A percentile compares a stretch with the other conserved stretches of the same genome.
Evolutionary conservation across 2,113 vertebrate species (phyloP).

Genomic region (Vulpes lagopus): DNA sequence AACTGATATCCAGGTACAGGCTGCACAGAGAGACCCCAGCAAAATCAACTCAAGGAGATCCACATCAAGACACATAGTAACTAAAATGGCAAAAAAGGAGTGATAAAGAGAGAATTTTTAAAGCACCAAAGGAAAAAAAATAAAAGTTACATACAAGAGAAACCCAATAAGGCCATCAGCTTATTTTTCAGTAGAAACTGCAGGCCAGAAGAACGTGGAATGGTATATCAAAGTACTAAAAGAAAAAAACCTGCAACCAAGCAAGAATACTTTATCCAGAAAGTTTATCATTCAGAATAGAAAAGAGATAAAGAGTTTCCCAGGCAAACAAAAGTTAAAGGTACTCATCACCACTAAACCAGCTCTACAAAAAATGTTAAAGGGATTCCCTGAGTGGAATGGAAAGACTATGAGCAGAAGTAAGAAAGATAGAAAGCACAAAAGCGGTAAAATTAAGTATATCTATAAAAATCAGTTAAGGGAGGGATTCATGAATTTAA

Average conservation of each 20-base stretch:
- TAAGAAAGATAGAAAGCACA: background rate
- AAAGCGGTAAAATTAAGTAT: background rate
- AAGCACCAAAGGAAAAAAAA: background rate
- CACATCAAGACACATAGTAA: background rate
- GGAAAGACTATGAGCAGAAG: background rate
- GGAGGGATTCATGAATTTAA: background rate
- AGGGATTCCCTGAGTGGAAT: background rate
- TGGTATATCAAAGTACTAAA: background rate
- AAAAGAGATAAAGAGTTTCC: background rate
- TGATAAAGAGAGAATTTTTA: background rate
- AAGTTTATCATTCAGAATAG: background rate
- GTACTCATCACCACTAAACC: background rate
- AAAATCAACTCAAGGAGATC: background rate
- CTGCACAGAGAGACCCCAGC: background rate
- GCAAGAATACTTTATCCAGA: background rate
- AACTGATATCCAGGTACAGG: background rate
- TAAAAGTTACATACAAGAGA: background rate
- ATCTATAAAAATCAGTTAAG: background rate
- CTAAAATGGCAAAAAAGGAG: background rate
- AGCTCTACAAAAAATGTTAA: background rate
- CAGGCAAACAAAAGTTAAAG: background rate
- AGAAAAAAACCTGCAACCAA: background rate
- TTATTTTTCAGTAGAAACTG: background rate
- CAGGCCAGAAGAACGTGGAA: background rate
- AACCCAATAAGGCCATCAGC: background rate